Conservation (phyloP, 2,888 invertebrate genomes). For the Tethea ocularis region DNA sequence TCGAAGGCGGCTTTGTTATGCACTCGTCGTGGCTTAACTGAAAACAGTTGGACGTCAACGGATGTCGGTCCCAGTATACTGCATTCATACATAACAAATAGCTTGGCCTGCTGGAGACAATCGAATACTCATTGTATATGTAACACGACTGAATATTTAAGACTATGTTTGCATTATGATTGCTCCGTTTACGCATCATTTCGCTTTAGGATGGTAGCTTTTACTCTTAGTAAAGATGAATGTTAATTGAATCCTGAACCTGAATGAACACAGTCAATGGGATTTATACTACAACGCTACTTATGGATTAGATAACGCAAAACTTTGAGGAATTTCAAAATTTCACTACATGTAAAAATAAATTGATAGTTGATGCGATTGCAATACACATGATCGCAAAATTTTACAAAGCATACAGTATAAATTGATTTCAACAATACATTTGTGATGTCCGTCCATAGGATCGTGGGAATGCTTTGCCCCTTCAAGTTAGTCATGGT, state of each 20-base stretch:
- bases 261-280: not conserved
- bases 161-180: slow-evolving; percentile 33
- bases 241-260: not conserved
- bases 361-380: not conserved
- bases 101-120: slow-evolving; percentile 59
- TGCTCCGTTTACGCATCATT: slow-evolving; percentile 28
- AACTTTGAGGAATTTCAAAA: not conserved
- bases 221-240: slow-evolving; percentile 7
- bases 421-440: slow-evolving; percentile 8
- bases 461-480: slow-evolving; percentile 52
- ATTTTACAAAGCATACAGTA: not conserved
- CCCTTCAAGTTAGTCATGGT: slow-evolving; percentile 43
- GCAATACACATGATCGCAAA: not conserved
- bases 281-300: not conserved
- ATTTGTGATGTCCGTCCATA: slow-evolving; percentile 18
- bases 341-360: too few relatives aligned
- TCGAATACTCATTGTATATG: slow-evolving; percentile 58
- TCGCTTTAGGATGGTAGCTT: slow-evolving; percentile 14
- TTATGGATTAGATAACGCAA: not conserved
- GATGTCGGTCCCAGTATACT: slow-evolving; percentile 59
- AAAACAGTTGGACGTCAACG: slow-evolving; percentile 75
- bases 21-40: slow-evolving; percentile 62
- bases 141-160: slow-evolving; percentile 57
- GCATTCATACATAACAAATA: slow-evolving; percentile 74
- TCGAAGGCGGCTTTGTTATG: slow-evolving; percentile 60